Evolutionary conservation across 1,140 invertebrate genomes (phyloP), one percentile per base, ranked within the genome.

Genomic region (Bombus affinis): DNA sequence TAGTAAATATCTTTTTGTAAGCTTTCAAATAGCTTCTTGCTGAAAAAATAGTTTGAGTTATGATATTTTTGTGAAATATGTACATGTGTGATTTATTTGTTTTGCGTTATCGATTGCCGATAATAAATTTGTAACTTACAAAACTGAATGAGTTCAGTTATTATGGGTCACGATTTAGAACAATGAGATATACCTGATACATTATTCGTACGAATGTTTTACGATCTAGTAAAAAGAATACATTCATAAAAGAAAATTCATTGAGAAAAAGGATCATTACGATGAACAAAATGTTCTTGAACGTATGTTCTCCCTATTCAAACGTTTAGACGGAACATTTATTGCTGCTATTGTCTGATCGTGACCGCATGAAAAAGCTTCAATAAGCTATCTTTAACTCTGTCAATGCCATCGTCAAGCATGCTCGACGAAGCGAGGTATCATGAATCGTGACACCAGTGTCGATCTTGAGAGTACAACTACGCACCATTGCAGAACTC

Each of bases 321-420:
- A 65, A 66, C 57, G 22, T 85, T 81, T 57, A 57, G 59, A 42
- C 57, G 71, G 13, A 66, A 65, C 71, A 81, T 81, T 85, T 85
- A 76, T 37, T 81, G 68, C 57, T 6, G 18, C 62, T 25, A 80
- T 73, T 85, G 83, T 76, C 83, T 77, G 13, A 62, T 62, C n/a
- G 39, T 81, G 82, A 76, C 82, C 77, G 37, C 72, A 57, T 44
- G 44, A 65, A 73, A 59, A 85, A 78, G 59, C 59, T 87, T 80
- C 82, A 85, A 84, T 79, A 87, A 81, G 70, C 83, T 81, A 85
- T 87, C 86, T 87, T 88, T 78, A 88, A 88, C 75, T 77, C 86
- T 77, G 68, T 86, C 86, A 83, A 86, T 88, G 83, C 72, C 86
- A 74, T 66, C 78, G 42, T 86, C 62, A 81, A 88, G 84, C 71